Evolutionary conservation across 2,888 invertebrate species (phyloP), one percentile per base, ranked within the genome.

Genomic region (Ypsolopha sequella): DNA sequence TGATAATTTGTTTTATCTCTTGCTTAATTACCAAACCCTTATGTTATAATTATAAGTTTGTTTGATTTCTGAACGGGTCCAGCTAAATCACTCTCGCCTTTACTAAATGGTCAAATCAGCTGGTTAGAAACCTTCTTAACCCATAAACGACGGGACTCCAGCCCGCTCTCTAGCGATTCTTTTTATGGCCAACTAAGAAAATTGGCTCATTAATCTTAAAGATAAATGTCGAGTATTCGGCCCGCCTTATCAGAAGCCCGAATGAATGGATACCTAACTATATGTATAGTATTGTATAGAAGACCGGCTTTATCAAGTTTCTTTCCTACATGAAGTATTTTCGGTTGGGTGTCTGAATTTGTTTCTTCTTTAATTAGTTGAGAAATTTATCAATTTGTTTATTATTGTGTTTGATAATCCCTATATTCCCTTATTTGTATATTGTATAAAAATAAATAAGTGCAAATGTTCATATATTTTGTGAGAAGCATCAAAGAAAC

Each of bases 161-260:
- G 75, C 74, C 70, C 77, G 70, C 68, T 69, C 76, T 69, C 77
- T 76, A 79, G 78, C 78, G 76, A 80, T 78, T 81, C 81, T 82
- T 85, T 85, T 86, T 86, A 86, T 85, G 74, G 84, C 79, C 82
- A 80, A 81, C 85, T 81, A 85, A 86, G 86, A 86, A 86, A 86
- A 86, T 86, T 86, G 86, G 81, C 80, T 84, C 86, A 85, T 86
- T 85, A 86, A 84, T 86, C 86, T 86, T 79, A 66, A 80, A 85
- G 86, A 86, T 85, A 85, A 79, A 86, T 82, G 85, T 76, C 76
- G 73, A 80, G 85, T 84, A 84, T 85, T 84, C 76, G 80, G 75
- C 73, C 75, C 78, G 76, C 77, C 82, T 84, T 86, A 85, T 86
- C 86, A 82, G 80, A 69, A 63, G 64, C 59, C 68, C 66, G 69